phyloP scores from a whole-genome alignment of 2,888 invertebrate genomes.

The Eucera pruinosa region DNA sequence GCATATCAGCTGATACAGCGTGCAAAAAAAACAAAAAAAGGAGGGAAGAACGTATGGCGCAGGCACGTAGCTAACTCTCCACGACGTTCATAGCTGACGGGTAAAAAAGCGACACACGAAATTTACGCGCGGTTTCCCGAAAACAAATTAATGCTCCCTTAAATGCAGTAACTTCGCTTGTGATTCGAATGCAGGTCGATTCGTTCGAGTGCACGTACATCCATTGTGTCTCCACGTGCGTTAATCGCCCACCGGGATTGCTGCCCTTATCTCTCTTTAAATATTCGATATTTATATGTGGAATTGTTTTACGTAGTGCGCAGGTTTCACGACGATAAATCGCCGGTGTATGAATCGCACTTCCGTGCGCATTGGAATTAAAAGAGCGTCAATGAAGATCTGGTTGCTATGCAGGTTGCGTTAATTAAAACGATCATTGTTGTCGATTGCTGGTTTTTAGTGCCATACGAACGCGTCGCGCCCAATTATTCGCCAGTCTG shows the following conservation, averaged over 20 bases:
- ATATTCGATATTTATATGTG: slow-evolving; percentile 41
- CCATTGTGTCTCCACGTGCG: not conserved
- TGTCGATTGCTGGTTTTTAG: slow-evolving; percentile 35
- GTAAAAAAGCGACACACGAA: slow-evolving; percentile 14
- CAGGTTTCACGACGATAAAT: slow-evolving; percentile 24
- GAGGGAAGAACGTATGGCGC: slow-evolving; percentile 9
- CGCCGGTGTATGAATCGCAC: slow-evolving; percentile 28
- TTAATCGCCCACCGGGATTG: slow-evolving; percentile 5
- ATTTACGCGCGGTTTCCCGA: slow-evolving; percentile 45
- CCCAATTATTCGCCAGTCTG: not conserved
- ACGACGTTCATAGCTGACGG: slow-evolving; percentile 4
- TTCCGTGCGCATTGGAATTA: not conserved
- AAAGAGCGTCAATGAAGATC: slow-evolving; percentile 33
- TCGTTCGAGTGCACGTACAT: slow-evolving; percentile 12
- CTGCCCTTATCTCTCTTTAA: slow-evolving; percentile 19
- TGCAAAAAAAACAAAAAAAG: slow-evolving; percentile 14
- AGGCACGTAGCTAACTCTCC: slow-evolving; percentile 18
- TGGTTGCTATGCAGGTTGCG: slow-evolving; percentile 5
- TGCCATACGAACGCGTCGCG: slow-evolving; percentile 1
- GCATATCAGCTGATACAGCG: slow-evolving; percentile 60
- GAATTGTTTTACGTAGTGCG: slow-evolving; percentile 22
- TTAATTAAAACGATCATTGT: slow-evolving; percentile 41
- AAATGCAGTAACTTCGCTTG: slow-evolving; percentile 33
- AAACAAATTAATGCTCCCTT: slow-evolving; percentile 50
- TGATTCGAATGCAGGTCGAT: slow-evolving; percentile 45